Evolutionary conservation across 2,113 vertebrate genomes (phyloP).

Genomic region (Hemiscyllium ocellatum): DNA sequence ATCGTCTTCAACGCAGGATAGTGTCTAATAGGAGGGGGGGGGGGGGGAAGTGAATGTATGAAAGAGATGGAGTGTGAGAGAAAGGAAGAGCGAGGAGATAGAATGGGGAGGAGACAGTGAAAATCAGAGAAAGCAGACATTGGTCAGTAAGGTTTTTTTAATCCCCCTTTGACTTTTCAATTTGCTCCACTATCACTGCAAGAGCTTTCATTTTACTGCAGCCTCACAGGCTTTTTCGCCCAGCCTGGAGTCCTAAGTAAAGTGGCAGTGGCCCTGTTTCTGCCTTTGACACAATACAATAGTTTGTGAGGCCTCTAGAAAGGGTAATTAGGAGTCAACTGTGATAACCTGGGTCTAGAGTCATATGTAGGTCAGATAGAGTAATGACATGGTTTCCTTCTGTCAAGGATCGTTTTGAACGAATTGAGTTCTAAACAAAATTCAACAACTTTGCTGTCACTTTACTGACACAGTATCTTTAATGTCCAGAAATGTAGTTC

Average conservation of each 20-base stretch:
- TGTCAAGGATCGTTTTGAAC: background rate
- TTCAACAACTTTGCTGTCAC: background rate
- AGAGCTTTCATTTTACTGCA: background rate
- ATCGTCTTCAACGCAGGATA: conserved; percentile 88
- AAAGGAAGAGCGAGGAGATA: too few species aligned
- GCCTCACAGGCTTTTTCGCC: background rate
- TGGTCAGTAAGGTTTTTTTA: background rate
- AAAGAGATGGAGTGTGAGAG: too few species aligned
- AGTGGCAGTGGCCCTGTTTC: background rate
- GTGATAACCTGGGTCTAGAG: background rate
- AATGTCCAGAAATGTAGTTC: background rate
- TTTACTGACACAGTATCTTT: background rate
- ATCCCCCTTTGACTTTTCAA: background rate
- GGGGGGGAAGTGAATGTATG: too few species aligned
- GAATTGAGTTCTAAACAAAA: background rate
- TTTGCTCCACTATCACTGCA: background rate
- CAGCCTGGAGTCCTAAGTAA: background rate
- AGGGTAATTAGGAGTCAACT: background rate
- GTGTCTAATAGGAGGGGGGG: conserved; percentile 62
- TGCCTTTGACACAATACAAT: background rate
- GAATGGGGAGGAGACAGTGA: background rate
- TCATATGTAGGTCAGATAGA: background rate
- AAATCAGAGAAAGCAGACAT: background rate
- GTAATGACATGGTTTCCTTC: background rate
- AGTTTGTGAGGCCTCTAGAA: background rate